Evolutionary conservation across 1,140 invertebrate species (phyloP).

Genomic region (Stenopsyche tienmushanensis): DNA sequence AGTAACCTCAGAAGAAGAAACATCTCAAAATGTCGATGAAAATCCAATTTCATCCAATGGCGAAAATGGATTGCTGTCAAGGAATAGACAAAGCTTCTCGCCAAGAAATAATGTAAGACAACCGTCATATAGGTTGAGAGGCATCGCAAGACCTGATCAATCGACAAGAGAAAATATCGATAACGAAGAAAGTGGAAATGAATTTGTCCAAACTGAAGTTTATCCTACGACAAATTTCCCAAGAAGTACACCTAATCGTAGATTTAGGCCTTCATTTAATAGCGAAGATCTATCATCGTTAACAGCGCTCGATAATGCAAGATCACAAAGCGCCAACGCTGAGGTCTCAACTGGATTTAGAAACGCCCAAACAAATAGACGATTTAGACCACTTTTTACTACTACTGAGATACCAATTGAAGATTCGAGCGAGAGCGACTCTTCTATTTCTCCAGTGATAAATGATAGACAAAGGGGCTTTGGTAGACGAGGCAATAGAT

Average conservation of each 20-base stretch:
- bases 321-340: conserved; percentile 21
- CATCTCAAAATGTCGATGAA: neutral
- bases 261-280: conserved; percentile 43
- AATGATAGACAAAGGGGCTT: conserved; percentile 19
- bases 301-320: conserved; percentile 45
- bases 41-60: conserved; percentile 8
- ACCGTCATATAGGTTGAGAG: conserved; percentile 22
- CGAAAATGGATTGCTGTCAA: conserved; percentile 8
- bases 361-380: conserved; percentile 30
- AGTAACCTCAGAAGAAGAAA: conserved; percentile 18
- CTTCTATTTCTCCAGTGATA: conserved; percentile 17
- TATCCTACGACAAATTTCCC: conserved; percentile 22
- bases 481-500: conserved; percentile 21
- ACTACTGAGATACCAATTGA: conserved; percentile 28
- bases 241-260: conserved; percentile 25
- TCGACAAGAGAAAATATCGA: neutral
- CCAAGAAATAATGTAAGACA: conserved; percentile 10
- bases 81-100: neutral
- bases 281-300: conserved; percentile 48
- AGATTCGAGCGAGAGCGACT: conserved; percentile 31
- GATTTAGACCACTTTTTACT: conserved; percentile 35
- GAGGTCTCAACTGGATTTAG: conserved; percentile 16
- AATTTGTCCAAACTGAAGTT: conserved; percentile 31
- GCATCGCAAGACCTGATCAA: neutral
- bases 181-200: conserved; percentile 30